Conservation (phyloP, 2,888 invertebrate species). For the Campoplex nolae region DNA sequence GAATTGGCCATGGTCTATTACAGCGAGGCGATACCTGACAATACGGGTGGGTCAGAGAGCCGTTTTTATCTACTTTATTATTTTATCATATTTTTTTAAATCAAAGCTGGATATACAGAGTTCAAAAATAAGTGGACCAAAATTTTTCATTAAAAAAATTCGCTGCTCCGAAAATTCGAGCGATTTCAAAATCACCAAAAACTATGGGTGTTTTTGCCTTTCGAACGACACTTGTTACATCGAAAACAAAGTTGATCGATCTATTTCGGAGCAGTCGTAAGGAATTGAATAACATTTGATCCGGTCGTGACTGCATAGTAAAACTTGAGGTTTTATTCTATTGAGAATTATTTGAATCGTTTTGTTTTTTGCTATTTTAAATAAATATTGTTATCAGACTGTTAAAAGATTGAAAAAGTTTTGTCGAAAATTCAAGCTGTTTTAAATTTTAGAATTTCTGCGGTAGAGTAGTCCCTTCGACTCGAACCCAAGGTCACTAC, state of each 20-base stretch:
- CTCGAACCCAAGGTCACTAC: not conserved
- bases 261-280: no score
- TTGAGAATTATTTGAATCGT: not conserved
- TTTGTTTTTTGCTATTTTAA: not conserved
- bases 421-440: not conserved
- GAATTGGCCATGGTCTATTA: slow-evolving; percentile 95
- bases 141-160: no score
- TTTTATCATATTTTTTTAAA: not conserved
- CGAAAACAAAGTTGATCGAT: no score
- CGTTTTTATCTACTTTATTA: slow-evolving; percentile 56
- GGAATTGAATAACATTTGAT: no score
- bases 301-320: not conserved
- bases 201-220: no score
- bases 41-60: slow-evolving; percentile 68
- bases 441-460: not conserved
- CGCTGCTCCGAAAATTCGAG: no score
- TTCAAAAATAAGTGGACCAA: no score
- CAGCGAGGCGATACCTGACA: slow-evolving; percentile 90
- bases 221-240: no score
- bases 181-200: no score
- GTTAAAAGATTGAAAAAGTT: not conserved
- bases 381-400: not conserved
- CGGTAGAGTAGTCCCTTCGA: not conserved
- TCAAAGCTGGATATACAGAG: not conserved
- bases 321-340: not conserved